Base-by-base conservation (phyloP, 92 coral and sea anemone genomes). In the Umimayanthus kanabou region DNA sequence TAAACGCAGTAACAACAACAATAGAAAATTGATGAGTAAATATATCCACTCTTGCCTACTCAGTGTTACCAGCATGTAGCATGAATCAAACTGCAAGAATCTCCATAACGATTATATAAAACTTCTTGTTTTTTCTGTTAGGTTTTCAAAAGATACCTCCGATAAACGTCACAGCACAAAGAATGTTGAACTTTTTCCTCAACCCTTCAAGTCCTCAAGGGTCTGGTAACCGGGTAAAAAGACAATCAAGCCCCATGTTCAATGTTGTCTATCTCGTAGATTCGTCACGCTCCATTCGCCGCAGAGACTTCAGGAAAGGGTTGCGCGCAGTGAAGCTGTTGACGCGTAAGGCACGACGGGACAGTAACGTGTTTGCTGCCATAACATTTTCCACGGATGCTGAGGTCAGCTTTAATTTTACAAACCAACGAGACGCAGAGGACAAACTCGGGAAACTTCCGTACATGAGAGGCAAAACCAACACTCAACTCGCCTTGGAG, bases 281-380 rank as follows among this genome's bases (percentile, higher is more conserved):
- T 39, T 42, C 86, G 39, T 82, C 86, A 0, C 77, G 77, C 14
- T 82, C 86, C 29, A 65, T 82, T 43, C 86, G 86, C 22, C 86
- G 49, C 86, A 82, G n/a, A n/a, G 86, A 82, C n/a, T 82, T 82
- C 64, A 42, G 47, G 23, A 82, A 82, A 67, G 86, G 86, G 2
- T 82, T 82, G 64, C 77, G 77, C 47, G 86, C 86, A 18, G 65
- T 82, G 45, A 82, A 82, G 18, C 49, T 82, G 72, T 22, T 82
- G 39, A 82, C 86, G 26, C 86, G 86, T 64, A 82, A 82, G 77
- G 86, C 86, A 82, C 77, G 76, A 66, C 86, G 86, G 39, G 86
- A 82, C 15, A 39, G 58, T 30, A 82, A 82, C 39, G 64, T 82
- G 6, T 82, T 82, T 42, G 86, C 86, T 9, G 86, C 86, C 20